Evolutionary conservation across 2,888 invertebrate species (phyloP).

Genomic region (Muschampia plurimacula): DNA sequence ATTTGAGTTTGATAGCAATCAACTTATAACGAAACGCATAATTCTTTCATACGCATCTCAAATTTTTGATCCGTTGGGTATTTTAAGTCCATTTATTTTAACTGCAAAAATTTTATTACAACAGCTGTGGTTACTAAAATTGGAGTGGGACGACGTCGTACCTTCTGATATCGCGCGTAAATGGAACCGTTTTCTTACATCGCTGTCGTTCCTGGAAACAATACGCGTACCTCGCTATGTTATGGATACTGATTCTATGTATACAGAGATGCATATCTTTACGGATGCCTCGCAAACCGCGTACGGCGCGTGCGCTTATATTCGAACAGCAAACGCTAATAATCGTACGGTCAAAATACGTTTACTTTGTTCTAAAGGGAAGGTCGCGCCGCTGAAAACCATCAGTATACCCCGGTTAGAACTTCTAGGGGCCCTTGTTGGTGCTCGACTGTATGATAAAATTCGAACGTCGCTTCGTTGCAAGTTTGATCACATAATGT

Average conservation of each 20-base stretch:
- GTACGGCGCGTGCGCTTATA: slow-evolving; percentile 37
- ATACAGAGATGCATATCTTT: slow-evolving; percentile 38
- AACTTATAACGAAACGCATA: slow-evolving; percentile 34
- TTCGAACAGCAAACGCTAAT: slow-evolving; percentile 18
- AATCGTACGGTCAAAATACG: slow-evolving; percentile 3
- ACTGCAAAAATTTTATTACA: slow-evolving; percentile 39
- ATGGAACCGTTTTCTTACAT: slow-evolving; percentile 13
- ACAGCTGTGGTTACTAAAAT: slow-evolving; percentile 39
- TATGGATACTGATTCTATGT: slow-evolving; percentile 15
- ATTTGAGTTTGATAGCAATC: slow-evolving; percentile 5
- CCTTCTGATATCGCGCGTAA: slow-evolving; percentile 20
- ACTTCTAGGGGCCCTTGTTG: not conserved
- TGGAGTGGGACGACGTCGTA: slow-evolving; percentile 37
- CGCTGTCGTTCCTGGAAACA: slow-evolving; percentile 2
- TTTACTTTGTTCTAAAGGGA: slow-evolving; percentile 45
- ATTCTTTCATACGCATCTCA: slow-evolving; percentile 35
- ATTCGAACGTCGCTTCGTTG: slow-evolving; percentile 30
- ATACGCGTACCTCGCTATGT: slow-evolving; percentile 36
- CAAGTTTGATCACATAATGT: not conserved
- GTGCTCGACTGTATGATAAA: slow-evolving; percentile 35
- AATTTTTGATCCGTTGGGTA: slow-evolving; percentile 38
- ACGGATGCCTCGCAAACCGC: slow-evolving; percentile 38
- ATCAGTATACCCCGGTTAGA: slow-evolving; percentile 38
- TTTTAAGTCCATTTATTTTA: slow-evolving; percentile 32
- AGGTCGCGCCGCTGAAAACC: slow-evolving; percentile 45